Conservation (phyloP, 2,797 vertebrate genomes). For the Sebastes steindachneri region DNA sequence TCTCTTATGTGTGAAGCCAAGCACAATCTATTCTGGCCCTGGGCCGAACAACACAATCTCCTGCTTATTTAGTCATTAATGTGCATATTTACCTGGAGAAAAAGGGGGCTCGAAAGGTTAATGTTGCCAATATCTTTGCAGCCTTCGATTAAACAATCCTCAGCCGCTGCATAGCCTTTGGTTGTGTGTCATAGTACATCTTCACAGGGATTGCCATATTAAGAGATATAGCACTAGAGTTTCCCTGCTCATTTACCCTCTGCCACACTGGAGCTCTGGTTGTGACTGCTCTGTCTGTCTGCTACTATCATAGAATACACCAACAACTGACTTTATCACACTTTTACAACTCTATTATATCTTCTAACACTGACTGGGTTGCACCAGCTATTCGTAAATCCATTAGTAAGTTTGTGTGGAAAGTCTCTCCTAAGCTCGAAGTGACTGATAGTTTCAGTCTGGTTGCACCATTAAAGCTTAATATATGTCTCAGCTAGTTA, state of each 20-base stretch:
- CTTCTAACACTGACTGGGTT: not conserved
- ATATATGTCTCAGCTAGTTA: not conserved
- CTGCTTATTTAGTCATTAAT: constrained; percentile 75
- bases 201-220: constrained; percentile 27
- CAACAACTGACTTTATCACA: not conserved
- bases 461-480: not conserved
- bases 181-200: constrained; percentile 40
- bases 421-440: not conserved
- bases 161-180: constrained; percentile 32
- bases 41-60: constrained; percentile 71
- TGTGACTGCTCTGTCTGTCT: constrained; percentile 1
- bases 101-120: constrained; percentile 68
- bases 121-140: constrained; percentile 64
- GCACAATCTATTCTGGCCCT: constrained; percentile 68
- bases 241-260: constrained; percentile 22
- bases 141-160: constrained; percentile 59
- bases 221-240: constrained; percentile 23
- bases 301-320: not conserved
- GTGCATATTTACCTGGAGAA: constrained; percentile 69
- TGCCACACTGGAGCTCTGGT: not conserved
- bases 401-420: not conserved
- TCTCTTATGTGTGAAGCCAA: constrained; percentile 42
- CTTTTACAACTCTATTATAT: not conserved
- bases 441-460: not conserved
- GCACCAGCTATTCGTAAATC: not conserved